Evolutionary conservation across 2,113 vertebrate species (phyloP), one percentile per base, ranked within the genome.

Genomic region (Antechinus stuartii): DNA sequence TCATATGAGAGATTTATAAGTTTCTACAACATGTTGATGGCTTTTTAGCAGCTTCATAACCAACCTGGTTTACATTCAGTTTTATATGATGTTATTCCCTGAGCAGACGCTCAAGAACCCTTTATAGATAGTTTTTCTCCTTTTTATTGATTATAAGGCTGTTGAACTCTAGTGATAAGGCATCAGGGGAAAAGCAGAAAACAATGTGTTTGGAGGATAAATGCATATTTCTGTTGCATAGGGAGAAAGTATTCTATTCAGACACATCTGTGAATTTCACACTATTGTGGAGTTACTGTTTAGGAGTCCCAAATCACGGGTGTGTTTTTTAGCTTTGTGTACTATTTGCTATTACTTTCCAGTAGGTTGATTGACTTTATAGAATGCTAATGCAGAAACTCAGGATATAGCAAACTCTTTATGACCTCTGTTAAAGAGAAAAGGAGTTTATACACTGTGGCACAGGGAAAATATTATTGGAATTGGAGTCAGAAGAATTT

Each of bases 201-300:
- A 7, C n/a, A 84, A 84, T 23, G 68, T n/a, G 5, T 84, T 84
- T 84, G n/a, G 16, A 84, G 68, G 68, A 42, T 84, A 84, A 84
- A 84, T 84, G 68, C 68, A 84, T 42, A 84, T 84, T 42, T 84
- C n/a, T 84, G 22, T 42, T 42, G 35, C n/a, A 42, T 84, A 42
- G 68, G 68, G 35, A 42, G 19, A 84, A 84, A 84, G n/a, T 23
- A 42, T 42, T 76, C 68, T 42, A 84, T 84, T 84, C 19, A 84
- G 68, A 84, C 68, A 42, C n/a, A 84, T 84, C 68, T 84, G 68
- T 84, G 68, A 84, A 84, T 84, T 84, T 84, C 68, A 84, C n/a
- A 84, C n/a, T 84, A 2, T 42, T 84, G 68, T 84, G 68, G 68
- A 84, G 10, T 84, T 84, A 84, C 19, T 84, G 68, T 42, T 84